phyloP scores from a whole-genome alignment of 2,113 vertebrate genomes.

The Coturnix japonica region DNA sequence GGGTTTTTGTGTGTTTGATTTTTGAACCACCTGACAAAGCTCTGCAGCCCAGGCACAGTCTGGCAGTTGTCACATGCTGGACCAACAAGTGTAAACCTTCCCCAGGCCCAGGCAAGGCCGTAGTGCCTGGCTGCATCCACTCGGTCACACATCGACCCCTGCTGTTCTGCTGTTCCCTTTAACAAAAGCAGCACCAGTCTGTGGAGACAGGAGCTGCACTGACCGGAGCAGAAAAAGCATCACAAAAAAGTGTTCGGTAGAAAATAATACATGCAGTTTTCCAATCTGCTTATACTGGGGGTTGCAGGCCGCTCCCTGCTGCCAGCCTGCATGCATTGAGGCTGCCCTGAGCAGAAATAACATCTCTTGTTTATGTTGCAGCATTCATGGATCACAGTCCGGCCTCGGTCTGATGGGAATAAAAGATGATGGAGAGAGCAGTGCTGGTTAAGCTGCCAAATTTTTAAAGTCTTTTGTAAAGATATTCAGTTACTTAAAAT shows the following conservation, averaged over 20 bases:
- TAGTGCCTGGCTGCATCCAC: neutral
- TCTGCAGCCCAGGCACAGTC: neutral
- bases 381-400: constrained; percentile 20
- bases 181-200: neutral
- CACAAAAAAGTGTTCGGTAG: neutral
- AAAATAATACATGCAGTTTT: neutral
- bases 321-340: neutral
- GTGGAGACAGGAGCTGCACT: neutral
- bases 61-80: neutral
- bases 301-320: neutral
- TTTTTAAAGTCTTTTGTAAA: constrained; percentile 56
- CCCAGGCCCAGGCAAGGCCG: neutral
- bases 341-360: neutral
- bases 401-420: constrained; percentile 78
- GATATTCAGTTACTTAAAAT: constrained; percentile 56
- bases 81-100: neutral
- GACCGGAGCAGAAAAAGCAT: neutral
- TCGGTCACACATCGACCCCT: neutral
- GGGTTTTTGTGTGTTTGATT: neutral
- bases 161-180: neutral
- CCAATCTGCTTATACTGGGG: neutral
- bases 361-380: constrained; percentile 55
- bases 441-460: constrained; percentile 46
- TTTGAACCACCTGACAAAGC: neutral
- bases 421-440: constrained; percentile 63